phyloP scores from a whole-genome alignment of 2,113 vertebrate species.

The Lagopus muta region DNA sequence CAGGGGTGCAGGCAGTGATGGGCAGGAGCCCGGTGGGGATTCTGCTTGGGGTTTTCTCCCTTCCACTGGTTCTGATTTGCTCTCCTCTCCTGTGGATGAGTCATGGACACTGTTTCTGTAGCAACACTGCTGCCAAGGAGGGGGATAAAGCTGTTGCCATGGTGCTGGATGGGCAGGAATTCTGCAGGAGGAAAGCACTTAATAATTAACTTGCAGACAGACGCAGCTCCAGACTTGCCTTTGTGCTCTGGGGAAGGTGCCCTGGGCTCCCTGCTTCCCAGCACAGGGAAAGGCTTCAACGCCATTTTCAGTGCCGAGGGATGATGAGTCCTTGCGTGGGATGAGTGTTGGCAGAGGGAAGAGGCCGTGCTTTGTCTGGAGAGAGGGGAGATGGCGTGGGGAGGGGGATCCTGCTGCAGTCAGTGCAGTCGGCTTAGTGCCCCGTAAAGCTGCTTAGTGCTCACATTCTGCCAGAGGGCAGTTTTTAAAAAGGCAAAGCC shows the following conservation, averaged over 20 bases:
- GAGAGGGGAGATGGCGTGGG: constrained; percentile 6
- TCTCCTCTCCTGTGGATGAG: constrained; percentile 56
- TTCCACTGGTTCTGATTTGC: constrained; percentile 4
- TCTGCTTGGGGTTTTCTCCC: constrained; percentile 5
- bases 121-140: constrained; percentile 68
- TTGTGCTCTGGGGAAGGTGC: constrained; percentile 35
- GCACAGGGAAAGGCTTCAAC: not conserved
- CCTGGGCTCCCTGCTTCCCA: not conserved
- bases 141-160: constrained; percentile 72
- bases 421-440: constrained; percentile 49
- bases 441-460: constrained; percentile 70
- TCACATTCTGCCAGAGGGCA: constrained; percentile 47
- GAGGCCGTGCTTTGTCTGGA: not conserved
- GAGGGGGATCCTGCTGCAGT: constrained; percentile 30
- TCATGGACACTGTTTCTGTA: constrained; percentile 70
- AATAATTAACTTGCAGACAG: constrained; percentile 73
- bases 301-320: not conserved
- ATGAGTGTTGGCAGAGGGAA: not conserved
- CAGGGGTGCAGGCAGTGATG: not conserved
- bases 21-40: constrained; percentile 17
- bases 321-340: not conserved
- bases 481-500: constrained; percentile 65
- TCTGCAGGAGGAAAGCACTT: constrained; percentile 62
- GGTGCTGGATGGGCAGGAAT: constrained; percentile 69
- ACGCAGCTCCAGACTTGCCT: not conserved